A percentile compares a stretch with the other conserved stretches of the same genome.
phyloP scores from a whole-genome alignment of 2,797 vertebrate genomes.

The Champsocephalus gunnari region DNA sequence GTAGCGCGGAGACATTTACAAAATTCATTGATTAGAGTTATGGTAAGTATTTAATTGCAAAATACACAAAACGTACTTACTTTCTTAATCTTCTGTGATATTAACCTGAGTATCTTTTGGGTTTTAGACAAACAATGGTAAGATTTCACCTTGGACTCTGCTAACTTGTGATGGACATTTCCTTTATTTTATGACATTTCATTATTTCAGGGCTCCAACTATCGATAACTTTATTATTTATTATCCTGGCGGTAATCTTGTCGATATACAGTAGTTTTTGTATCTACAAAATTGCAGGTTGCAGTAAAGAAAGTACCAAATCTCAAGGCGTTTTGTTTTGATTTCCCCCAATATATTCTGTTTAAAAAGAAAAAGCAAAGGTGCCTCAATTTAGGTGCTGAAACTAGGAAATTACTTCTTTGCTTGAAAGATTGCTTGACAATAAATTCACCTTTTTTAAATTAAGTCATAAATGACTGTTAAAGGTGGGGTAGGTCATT shows the following conservation, averaged over 20 bases:
- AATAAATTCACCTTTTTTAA: not conserved
- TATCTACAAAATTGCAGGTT: not conserved
- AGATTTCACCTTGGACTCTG: not conserved
- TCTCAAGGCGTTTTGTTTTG: not conserved
- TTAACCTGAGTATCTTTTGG: not conserved
- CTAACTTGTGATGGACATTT: not conserved
- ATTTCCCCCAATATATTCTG: not conserved
- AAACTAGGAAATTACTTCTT: not conserved
- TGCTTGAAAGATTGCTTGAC: not conserved
- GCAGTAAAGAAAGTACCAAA: not conserved
- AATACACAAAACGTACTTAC: not conserved
- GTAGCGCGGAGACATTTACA: not conserved
- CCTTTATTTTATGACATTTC: not conserved
- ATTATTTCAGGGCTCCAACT: not conserved
- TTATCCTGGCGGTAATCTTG: not conserved
- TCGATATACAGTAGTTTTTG: not conserved
- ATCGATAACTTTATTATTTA: not conserved
- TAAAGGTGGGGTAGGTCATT: too few relatives aligned
- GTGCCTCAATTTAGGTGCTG: not conserved
- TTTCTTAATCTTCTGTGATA: too few relatives aligned
- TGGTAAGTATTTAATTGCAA: not conserved
- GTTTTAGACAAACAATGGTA: not conserved
- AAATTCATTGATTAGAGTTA: not conserved
- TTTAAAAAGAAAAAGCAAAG: not conserved
- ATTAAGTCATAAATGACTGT: not conserved